A percentile compares a stretch with the other conserved stretches of the same genome.
phyloP scores from a whole-genome alignment of 2,113 vertebrate genomes.

The Cygnus buccinator region DNA sequence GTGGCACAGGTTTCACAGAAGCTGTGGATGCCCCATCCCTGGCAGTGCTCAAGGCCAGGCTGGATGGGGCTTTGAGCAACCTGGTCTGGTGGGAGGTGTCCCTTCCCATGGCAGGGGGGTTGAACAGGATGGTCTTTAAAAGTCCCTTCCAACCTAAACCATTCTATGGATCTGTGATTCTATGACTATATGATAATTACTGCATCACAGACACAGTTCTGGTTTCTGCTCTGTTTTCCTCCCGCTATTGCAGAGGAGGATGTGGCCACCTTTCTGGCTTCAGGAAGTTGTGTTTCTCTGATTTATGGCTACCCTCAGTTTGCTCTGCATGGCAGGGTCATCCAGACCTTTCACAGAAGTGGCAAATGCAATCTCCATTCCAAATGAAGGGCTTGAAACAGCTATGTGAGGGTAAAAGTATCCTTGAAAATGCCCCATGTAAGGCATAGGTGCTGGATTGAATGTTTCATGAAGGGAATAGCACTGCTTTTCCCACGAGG shows the following conservation, averaged over 20 bases:
- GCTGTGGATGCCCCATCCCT: no score
- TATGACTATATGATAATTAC: not conserved
- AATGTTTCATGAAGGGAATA: not conserved
- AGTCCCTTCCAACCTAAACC: no score
- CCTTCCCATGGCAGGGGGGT: no score
- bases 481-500: fast-evolving
- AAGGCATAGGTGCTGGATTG: not conserved
- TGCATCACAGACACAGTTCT: not conserved
- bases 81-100: no score
- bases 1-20: no score
- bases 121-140: no score
- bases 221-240: not conserved
- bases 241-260: not conserved
- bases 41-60: no score
- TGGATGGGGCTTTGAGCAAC: no score
- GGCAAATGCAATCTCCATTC: not conserved
- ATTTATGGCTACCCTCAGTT: not conserved
- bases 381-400: not conserved
- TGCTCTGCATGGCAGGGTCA: not conserved
- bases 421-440: not conserved
- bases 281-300: not conserved
- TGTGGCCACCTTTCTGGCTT: not conserved
- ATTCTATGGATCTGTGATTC: no score
- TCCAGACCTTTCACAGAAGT: not conserved
- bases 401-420: not conserved